A percentile compares a stretch with the other conserved stretches of the same genome.
Conservation (phyloP, 2,113 vertebrate genomes). For the Corythornis cristatus region DNA sequence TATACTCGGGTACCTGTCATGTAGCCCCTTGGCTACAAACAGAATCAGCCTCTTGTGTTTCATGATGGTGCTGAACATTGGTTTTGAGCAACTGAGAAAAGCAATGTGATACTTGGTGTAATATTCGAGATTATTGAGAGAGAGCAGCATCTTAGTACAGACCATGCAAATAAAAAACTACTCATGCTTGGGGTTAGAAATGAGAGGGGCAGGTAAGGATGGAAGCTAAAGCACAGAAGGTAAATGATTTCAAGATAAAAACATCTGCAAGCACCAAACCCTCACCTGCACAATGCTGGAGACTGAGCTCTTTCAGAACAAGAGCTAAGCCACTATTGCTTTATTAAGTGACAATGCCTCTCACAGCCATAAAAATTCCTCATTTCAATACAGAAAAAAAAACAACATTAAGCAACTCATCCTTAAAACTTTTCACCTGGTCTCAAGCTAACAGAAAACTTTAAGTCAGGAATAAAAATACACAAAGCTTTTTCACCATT, state of each 20-base stretch:
- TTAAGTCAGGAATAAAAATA: neutral
- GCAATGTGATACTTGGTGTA: fast-evolving
- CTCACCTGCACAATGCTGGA: neutral
- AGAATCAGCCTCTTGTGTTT: neutral
- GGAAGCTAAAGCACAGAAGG: neutral
- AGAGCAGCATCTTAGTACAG: neutral
- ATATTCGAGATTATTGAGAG: fast-evolving
- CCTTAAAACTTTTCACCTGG: neutral
- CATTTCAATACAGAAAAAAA: neutral
- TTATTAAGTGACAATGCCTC: fast-evolving
- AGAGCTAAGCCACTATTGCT: neutral
- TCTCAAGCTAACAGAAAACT: neutral
- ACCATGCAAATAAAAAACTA: neutral
- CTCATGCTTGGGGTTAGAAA: fast-evolving
- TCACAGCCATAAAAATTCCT: fast-evolving
- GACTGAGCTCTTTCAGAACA: fast-evolving
- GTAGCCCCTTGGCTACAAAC: neutral
- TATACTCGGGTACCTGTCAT: fast-evolving
- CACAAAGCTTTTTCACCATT: conserved; percentile 43
- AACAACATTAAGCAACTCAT: fast-evolving
- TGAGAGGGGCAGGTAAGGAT: fast-evolving
- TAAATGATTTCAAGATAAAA: neutral
- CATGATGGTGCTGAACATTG: fast-evolving
- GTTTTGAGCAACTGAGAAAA: neutral
- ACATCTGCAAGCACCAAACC: fast-evolving